Evolutionary conservation across 2,797 vertebrate genomes (phyloP).

Genomic region (Leptoclinus maculatus): DNA sequence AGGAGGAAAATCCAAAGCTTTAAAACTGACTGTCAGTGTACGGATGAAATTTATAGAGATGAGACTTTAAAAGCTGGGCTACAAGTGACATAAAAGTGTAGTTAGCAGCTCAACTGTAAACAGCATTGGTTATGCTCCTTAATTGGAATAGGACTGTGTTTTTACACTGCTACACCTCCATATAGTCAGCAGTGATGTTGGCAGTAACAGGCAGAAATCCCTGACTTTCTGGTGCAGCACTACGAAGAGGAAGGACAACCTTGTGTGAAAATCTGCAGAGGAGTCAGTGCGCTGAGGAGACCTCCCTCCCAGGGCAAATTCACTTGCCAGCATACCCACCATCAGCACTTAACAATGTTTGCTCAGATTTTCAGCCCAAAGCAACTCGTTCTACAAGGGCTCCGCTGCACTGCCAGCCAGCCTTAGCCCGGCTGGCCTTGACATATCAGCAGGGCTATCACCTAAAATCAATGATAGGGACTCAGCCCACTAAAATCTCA

Average conservation of each 20-base stretch:
- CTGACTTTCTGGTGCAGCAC: slow-evolving; percentile 24
- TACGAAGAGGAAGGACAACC: slow-evolving; percentile 8
- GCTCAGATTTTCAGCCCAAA: slow-evolving; percentile 59
- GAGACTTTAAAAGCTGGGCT: slow-evolving; percentile 24
- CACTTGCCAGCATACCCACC: slow-evolving; percentile 43
- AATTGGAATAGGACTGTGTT: slow-evolving; percentile 31
- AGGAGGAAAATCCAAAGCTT: slow-evolving; percentile 37
- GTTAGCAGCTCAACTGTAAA: slow-evolving; percentile 38
- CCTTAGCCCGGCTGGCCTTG: slow-evolving; percentile 25
- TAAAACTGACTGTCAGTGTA: slow-evolving; percentile 17
- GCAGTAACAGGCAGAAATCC: slow-evolving; percentile 8
- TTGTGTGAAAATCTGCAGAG: slow-evolving; percentile 28
- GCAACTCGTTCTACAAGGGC: slow-evolving; percentile 53
- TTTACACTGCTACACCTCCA: slow-evolving; percentile 33
- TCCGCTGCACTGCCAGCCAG: slow-evolving; percentile 33
- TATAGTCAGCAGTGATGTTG: slow-evolving; percentile 26
- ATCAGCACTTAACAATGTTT: slow-evolving; percentile 58
- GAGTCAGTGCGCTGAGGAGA: slow-evolving; percentile 42
- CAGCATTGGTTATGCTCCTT: neutral
- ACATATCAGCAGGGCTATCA: slow-evolving; percentile 40
- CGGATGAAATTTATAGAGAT: slow-evolving; percentile 16
- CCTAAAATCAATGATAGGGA: slow-evolving; percentile 56
- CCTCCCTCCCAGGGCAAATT: slow-evolving; percentile 25
- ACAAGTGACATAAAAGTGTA: slow-evolving; percentile 12
- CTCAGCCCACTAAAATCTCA: slow-evolving; percentile 42